Conservation (phyloP, 2,797 vertebrate genomes). For the Brachymystax lenok region DNA sequence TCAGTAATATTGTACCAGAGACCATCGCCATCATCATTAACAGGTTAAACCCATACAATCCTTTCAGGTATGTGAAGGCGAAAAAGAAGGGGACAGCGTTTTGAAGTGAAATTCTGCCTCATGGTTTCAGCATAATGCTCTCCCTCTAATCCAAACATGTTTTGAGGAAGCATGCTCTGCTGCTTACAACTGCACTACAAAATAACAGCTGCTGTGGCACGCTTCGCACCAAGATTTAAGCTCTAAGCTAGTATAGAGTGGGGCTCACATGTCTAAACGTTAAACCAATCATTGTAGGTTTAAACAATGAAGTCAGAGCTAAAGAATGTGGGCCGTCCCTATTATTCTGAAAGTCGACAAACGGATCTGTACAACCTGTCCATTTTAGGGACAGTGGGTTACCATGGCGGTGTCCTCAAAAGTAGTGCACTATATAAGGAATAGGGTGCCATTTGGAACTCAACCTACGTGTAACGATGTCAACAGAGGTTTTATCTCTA, state of each 20-base stretch:
- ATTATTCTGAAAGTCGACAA: conserved; percentile 48
- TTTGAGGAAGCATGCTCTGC: not conserved
- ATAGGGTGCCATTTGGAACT: not conserved
- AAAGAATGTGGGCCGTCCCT: conserved; percentile 63
- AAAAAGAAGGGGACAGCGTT: not conserved
- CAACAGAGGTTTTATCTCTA: conserved; percentile 26
- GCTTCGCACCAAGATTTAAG: not conserved
- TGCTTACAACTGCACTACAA: not conserved
- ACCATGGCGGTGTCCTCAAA: not conserved
- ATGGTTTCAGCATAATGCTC: not conserved
- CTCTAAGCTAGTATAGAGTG: not conserved
- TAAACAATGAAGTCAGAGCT: conserved; percentile 54
- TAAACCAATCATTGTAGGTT: conserved; percentile 2
- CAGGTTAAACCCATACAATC: not conserved
- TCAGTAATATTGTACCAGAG: not conserved
- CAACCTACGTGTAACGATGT: conserved; percentile 21
- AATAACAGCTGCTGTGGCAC: not conserved
- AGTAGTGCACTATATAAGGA: not conserved
- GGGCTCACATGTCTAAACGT: not conserved
- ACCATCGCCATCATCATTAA: not conserved
- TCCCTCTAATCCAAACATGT: not conserved
- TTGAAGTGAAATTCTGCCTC: not conserved
- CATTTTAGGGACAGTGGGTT: conserved; percentile 35
- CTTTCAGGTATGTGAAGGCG: not conserved
- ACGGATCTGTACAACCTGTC: conserved; percentile 57